Evolutionary conservation across 2,797 vertebrate species (phyloP), one percentile per base, ranked within the genome.

Genomic region (Sitta carolinensis): DNA sequence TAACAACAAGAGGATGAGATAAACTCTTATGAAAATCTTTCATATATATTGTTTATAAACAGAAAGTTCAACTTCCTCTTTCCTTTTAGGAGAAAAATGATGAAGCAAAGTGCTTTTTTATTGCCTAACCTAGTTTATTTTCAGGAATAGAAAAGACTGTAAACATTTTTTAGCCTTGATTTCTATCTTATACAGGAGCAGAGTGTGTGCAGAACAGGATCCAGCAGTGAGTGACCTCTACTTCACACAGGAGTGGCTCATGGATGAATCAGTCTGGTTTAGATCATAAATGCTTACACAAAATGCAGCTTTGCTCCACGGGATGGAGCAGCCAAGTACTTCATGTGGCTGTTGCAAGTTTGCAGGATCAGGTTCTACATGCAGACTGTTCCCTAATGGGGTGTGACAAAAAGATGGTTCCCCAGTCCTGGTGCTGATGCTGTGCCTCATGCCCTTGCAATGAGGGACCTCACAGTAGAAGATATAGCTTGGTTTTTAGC

Each of bases 111-210:
- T 75, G 32, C 7, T 48, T 89, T 83, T 75, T 58, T 47, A 63
- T 58, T 81, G 70, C 59, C 68, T 63, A 89, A 50, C 38, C 40
- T 76, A 67, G 21, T n/a, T 91, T 92, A 40, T 83, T 87, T 57
- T 74, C 38, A 80, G 68, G 16, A 59, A 25, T 5, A 68, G 58
- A 57, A 93, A 76, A 76, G 51, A 23, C 2, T 25, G 16, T 58
- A 67, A 92, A 82, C 29, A n/a, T 27, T 73, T 73, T 84, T 61
- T 29, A 70, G 51, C 42, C 17, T 85, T 21, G 21, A 1, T 81
- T 89, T 76, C 3, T 45, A n/a, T 26, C 26, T 50, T 52, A 61
- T 27, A 42, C 5, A 40, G 40, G n/a, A 78, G 50, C 8, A 76
- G 58, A 10, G n/a, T 47, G 42, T 4, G 0, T 19, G 48, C 62